Percentiles rank a stretch among this genome's conserved stretches.
phyloP scores from a whole-genome alignment of 2,797 vertebrate genomes.

The Rhabdophis nuchalis region DNA sequence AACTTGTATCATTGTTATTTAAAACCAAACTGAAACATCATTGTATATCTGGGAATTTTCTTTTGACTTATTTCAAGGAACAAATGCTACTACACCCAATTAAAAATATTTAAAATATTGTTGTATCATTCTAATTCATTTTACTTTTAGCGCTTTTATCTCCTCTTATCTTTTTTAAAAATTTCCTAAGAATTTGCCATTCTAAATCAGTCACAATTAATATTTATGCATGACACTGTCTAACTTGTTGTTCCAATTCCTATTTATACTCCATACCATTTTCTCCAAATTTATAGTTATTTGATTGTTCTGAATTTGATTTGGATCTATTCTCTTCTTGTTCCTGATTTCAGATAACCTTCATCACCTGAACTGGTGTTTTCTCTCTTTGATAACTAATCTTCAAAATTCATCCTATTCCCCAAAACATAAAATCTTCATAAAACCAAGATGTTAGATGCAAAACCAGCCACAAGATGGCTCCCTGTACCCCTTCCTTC shows the following conservation, averaged over 20 bases:
- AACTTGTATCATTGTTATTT: neutral
- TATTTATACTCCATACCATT: constrained; percentile 68
- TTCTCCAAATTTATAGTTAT: constrained; percentile 60
- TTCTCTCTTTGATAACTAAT: constrained; percentile 35
- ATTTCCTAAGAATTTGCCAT: constrained; percentile 68
- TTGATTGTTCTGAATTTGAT: constrained; percentile 71
- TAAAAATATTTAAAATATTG: constrained; percentile 52
- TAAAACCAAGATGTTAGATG: constrained; percentile 26
- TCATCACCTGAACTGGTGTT: neutral
- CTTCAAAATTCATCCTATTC: neutral
- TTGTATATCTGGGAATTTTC: constrained; percentile 29
- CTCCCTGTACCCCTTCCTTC: constrained; percentile 66
- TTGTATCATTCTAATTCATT: constrained; percentile 43
- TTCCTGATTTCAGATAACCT: neutral
- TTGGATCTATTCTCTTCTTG: constrained; percentile 9
- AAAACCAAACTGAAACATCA: constrained; percentile 57
- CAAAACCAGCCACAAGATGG: constrained; percentile 70
- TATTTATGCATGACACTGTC: constrained; percentile 69
- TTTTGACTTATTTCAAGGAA: constrained; percentile 58
- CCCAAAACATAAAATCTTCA: neutral
- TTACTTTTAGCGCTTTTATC: neutral
- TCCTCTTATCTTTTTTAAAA: constrained; percentile 54
- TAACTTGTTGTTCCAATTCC: constrained; percentile 66
- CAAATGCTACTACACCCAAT: constrained; percentile 61
- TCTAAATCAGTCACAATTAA: constrained; percentile 69